Percentiles rank a stretch among this genome's conserved stretches.
Evolutionary conservation across 2,797 vertebrate species (phyloP).

Genomic region (Tragelaphus eurycerus): DNA sequence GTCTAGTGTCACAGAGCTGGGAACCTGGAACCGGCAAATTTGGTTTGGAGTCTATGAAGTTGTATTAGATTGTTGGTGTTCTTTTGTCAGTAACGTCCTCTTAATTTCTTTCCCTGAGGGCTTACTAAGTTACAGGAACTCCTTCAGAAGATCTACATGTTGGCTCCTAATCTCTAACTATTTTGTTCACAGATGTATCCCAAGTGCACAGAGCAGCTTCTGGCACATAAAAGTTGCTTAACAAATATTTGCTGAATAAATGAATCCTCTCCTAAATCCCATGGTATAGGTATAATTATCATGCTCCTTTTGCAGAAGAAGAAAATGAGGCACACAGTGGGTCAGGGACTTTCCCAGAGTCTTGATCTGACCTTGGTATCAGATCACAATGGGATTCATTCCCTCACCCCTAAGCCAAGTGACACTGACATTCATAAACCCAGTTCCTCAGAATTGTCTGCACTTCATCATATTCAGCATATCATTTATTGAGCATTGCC

Average conservation of each 20-base stretch:
- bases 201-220: background rate
- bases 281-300: background rate
- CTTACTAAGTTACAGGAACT: background rate
- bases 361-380: background rate
- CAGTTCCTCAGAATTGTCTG: background rate
- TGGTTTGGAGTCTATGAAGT: background rate
- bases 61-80: background rate
- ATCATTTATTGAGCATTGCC: background rate
- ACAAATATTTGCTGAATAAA: conserved; percentile 12
- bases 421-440: background rate
- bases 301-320: background rate
- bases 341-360: background rate
- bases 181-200: background rate
- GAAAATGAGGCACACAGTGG: background rate
- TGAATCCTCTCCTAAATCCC: background rate
- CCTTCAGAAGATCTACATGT: background rate
- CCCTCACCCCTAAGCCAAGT: background rate
- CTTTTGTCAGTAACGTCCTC: background rate
- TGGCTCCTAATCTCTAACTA: background rate
- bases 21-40: background rate
- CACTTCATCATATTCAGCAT: background rate
- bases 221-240: background rate
- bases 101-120: background rate
- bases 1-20: background rate
- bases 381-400: background rate